Evolutionary conservation across 2,888 invertebrate genomes (phyloP), one percentile per base, ranked within the genome.

Genomic region (Brachyopa scutellaris): DNA sequence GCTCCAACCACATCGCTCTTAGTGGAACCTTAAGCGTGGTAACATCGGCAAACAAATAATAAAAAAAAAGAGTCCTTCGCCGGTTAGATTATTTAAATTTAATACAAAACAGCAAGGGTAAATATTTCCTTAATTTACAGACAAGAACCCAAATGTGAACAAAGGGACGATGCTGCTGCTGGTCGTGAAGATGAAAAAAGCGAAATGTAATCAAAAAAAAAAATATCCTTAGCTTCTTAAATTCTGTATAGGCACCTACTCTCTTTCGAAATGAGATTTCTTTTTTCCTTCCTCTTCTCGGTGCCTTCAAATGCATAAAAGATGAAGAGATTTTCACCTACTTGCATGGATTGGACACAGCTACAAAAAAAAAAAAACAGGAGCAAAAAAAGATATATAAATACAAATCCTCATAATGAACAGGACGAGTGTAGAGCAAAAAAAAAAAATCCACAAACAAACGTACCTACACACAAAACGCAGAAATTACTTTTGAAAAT

Each of bases 401-500:
- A 42, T 11, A 45, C 26, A 42, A 53, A 53, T 38, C 19, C 40
- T 38, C 29, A 45, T 53, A 67, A 62, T 49, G 33, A 80, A 67
- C 15, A 67, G 47, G 45, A 31, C 21, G 31, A 51, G 19, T 8
- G 11, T 1, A 6, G 21, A 51, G 8, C 33, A 57, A n/a, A 7
- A 26, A n/a, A 36, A 23, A 8, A 64, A 36, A 7, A 42, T 42
- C 7, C 47, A 47, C 23, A 38, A 42, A 31, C 8, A 53, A 36
- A 57, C 3, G 26, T 3, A 26, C 26, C 26, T 5, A 26, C 26
- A 64, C 45, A 64, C 26, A 66, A 67, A 76, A 67, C 59, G 61
- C 53, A 77, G 57, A 77, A 70, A 66, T 72, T 72, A 59, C 59
- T 82, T 76, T 82, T 64, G 23, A 64, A 76, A 76, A 70, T 70